Evolutionary conservation across 53 echinoderm and acorn worm species (phyloP), one percentile per base, ranked within the genome.

Genomic region (Paracentrotus lividus): DNA sequence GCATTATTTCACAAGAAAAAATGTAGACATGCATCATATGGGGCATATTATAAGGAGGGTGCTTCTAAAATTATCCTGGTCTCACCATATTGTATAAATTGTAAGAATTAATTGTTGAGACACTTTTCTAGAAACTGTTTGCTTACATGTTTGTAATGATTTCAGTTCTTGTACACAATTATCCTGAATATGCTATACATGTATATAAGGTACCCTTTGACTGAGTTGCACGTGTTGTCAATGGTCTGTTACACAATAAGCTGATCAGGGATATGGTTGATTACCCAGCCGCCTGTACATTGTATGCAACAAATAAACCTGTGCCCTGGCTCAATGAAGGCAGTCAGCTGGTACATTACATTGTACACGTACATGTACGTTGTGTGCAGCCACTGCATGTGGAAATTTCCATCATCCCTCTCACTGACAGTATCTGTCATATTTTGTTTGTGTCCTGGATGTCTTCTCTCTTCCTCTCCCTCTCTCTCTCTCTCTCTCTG

Each of bases 341-440:
- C 9, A 76, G 36, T 18, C 42, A 40, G 76, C 1, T 10, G 2
- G 2, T 72, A n/a, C n/a, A n/a, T n/a, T n/a, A n/a, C n/a, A n/a
- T n/a, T n/a, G n/a, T n/a, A n/a, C 6, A 56, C 56, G 3, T 34
- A 66, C 67, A 31, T 66, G 67, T 66, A 66, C 32, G 31, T 8
- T 72, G 38, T 38, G 72, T 38, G 38, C 26, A 27, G 54, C 20
- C 1, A n/a, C n/a, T 9, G 65, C 77, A 77, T 42, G 86, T 86
- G 86, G 86, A 86, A 86, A 86, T 86, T 86, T 86, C 86, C 86
- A 86, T 57, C 86, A 86, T 86, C 86, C 86, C 27, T 24, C 8
- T 36, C 32, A n/a, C n/a, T n/a, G n/a, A n/a, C n/a, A 36, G 86
- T 38, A 32, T 33, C 85, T 1, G 36, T 86, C 54, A 86, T 55